Evolutionary conservation across 1,140 invertebrate species (phyloP), one percentile per base, ranked within the genome.

Genomic region (Cylas formicarius): DNA sequence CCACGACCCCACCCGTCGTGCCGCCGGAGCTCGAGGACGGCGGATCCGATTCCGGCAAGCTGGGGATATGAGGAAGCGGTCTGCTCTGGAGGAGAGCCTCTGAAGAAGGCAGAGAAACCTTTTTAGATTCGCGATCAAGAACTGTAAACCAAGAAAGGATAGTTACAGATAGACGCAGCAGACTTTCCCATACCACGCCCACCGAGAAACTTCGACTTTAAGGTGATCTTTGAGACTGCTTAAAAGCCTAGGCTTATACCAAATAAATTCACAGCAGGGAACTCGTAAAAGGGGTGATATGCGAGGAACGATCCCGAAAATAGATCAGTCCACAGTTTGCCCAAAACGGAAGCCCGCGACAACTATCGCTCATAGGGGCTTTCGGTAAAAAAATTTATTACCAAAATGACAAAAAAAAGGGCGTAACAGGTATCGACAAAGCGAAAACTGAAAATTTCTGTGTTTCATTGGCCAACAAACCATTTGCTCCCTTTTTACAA

Each of bases 11-110:
- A 16, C 34, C 57, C 17, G 61, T 53, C 13, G 46, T 44, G 40
- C 60, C 48, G 3, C 20, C 22, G 3, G 53, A 44, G 9, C 50
- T 35, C 46, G 57, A 48, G 6, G 40, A 40, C 21, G 71, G 75
- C 28, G 72, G 75, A 61, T 81, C 78, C 5, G 72, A 80, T 68
- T 72, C 80, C 64, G 72, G 81, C 72, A 71, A 74, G 71, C 68
- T 84, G 55, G 88, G 87, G 66, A 90, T 87, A 68, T 91, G 87
- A 55, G 90, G 89, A 64, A 92, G 72, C 44, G 89, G 89, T 62
- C 88, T 79, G 61, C 84, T 90, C 69, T 92, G 89, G 50, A 93
- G 74, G 58, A 94, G 74, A 39, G 90, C 89, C 70, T 95, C 91
- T 95, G 81, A 80, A 61, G 61, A 50, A 50, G 44, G 61, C 44